These are phyloP conservation scores for Drosophila rhopaloa DNA, from an alignment of 1,140 invertebrate species.

Conservation along the genomic window DNA sequence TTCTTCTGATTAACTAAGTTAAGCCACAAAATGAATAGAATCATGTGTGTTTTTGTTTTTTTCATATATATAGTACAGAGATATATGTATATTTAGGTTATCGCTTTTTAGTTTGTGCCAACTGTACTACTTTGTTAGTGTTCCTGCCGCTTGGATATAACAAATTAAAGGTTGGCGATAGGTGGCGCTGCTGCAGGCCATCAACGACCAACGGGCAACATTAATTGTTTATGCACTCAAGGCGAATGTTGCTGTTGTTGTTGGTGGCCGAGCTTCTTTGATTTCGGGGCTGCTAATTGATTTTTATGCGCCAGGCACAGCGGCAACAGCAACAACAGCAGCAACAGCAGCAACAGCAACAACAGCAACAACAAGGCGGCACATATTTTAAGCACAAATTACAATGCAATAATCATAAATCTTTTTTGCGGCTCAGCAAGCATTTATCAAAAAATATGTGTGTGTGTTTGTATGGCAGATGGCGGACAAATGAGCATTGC, in stretches of 20 bases:
- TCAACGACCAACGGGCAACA: slow-evolving; percentile 56
- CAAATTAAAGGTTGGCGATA: slow-evolving; percentile 71
- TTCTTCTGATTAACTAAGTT: too few species aligned
- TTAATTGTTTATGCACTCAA: slow-evolving; percentile 68
- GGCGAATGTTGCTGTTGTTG: slow-evolving; percentile 8
- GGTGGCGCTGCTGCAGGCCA: slow-evolving; percentile 74
- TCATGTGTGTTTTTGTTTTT: too few species aligned
- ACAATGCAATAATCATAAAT: slow-evolving; percentile 84
- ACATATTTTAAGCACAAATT: slow-evolving; percentile 83
- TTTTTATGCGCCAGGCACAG: slow-evolving; percentile 62
- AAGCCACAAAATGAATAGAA: too few species aligned
- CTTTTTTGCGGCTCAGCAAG: slow-evolving; percentile 78
- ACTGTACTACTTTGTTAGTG: slow-evolving; percentile 38
- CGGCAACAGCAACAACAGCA: slow-evolving; percentile 23
- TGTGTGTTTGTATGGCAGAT: slow-evolving; percentile 37
- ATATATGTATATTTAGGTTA: neutral
- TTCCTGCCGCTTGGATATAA: slow-evolving; percentile 35
- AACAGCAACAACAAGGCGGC: slow-evolving; percentile 52
- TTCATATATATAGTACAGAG: too few species aligned
- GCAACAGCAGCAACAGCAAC: slow-evolving; percentile 28
- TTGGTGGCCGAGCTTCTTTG: slow-evolving; percentile 27
- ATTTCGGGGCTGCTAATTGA: slow-evolving; percentile 66
- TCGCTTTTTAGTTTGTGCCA: neutral
- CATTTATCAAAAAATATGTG: slow-evolving; percentile 69
- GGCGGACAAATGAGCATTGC: slow-evolving; percentile 76